Conservation (phyloP, 2,113 vertebrate species). For the human (Homo sapiens) region DNA sequence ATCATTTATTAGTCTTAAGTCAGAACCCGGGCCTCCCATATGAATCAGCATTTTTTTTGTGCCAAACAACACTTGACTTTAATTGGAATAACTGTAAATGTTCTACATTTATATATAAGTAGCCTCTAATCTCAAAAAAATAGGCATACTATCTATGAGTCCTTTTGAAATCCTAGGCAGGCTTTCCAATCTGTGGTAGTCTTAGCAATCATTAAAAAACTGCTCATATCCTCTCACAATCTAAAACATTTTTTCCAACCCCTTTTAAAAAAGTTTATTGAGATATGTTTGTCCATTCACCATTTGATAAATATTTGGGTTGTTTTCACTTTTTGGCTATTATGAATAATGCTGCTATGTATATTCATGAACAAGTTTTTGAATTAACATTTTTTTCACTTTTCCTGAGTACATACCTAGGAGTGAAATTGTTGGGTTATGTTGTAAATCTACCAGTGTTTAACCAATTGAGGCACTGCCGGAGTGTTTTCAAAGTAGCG, state of each 20-base stretch:
- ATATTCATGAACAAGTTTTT: background rate
- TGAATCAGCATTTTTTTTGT: background rate
- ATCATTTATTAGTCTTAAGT: background rate
- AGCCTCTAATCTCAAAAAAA: background rate
- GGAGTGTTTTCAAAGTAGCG: background rate
- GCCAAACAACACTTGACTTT: background rate
- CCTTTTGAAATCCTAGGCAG: background rate
- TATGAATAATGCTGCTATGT: background rate
- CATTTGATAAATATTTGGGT: background rate
- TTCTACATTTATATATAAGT: background rate
- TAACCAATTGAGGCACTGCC: background rate
- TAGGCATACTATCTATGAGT: background rate
- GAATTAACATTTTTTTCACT: background rate
- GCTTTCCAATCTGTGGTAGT: background rate
- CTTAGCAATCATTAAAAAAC: background rate
- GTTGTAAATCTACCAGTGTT: background rate
- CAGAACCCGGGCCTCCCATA: background rate
- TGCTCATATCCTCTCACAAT: background rate
- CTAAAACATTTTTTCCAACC: background rate
- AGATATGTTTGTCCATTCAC: background rate
- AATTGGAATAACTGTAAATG: background rate
- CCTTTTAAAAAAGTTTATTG: background rate
- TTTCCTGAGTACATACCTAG: background rate
- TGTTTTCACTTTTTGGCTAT: background rate
- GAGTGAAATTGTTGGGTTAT: background rate